These are phyloP conservation scores for Micromussa lordhowensis DNA, from an alignment of 92 coral and sea anemone species.

Conservation along the genomic window DNA sequence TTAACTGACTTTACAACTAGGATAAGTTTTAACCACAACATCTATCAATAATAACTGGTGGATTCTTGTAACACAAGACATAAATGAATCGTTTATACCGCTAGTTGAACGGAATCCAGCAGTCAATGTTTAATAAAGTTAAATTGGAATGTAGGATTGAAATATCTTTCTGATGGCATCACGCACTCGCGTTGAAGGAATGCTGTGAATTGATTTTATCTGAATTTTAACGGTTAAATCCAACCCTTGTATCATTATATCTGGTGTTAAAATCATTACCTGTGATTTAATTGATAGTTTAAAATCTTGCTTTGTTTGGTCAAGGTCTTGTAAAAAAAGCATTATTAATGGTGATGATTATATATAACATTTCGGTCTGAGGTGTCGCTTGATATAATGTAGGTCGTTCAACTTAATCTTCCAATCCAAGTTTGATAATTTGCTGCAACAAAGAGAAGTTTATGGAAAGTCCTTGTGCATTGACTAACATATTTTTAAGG, in stretches of 20 bases:
- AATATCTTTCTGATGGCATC: conserved; percentile 35
- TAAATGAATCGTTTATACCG: background rate
- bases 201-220: conserved; percentile 40
- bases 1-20: background rate
- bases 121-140: conserved; percentile 4
- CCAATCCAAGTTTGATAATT: background rate
- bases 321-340: background rate
- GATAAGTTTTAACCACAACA: conserved; percentile 1
- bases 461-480: background rate
- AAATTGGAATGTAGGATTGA: conserved; percentile 38
- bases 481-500: background rate
- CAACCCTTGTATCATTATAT: background rate
- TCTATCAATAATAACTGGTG: background rate
- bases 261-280: background rate
- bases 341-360: background rate
- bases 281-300: background rate
- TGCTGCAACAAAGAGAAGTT: background rate
- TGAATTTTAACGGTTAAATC: background rate
- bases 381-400: conserved; percentile 17
- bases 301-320: background rate
- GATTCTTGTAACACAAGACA: background rate
- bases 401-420: conserved; percentile 17
- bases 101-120: background rate
- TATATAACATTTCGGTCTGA: background rate
- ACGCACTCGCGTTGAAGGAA: conserved; percentile 35